Percentiles rank a stretch among this genome's conserved stretches.
phyloP scores from a whole-genome alignment of 2,888 invertebrate species.

The Aspidapion aeneum region DNA sequence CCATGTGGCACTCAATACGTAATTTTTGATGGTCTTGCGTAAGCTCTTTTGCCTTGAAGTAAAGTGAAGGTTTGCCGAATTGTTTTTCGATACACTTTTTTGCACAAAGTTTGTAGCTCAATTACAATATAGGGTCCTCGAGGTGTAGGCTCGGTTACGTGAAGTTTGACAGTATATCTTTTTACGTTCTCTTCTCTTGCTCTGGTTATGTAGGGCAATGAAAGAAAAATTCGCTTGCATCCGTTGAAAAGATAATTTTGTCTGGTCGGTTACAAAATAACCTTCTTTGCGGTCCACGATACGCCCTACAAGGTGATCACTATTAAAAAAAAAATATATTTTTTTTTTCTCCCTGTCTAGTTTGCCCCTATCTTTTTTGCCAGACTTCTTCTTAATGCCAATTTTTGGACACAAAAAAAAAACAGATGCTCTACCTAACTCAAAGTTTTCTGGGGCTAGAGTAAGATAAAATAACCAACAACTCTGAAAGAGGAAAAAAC shows the following conservation, averaged over 20 bases:
- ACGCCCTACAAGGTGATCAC: not conserved
- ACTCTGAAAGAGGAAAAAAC: no score
- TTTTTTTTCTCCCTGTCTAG: no score
- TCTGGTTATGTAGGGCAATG: constrained; percentile 23
- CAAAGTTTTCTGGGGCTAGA: no score
- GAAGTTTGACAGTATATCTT: constrained; percentile 16
- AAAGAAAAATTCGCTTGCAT: constrained; percentile 25
- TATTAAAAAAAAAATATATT: no score
- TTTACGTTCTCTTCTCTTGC: constrained; percentile 24
- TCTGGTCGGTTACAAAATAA: constrained; percentile 26
- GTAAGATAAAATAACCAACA: no score
- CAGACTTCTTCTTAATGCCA: no score
- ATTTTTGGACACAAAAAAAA: no score
- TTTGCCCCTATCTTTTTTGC: no score
- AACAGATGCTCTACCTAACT: no score
- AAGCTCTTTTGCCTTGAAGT: not conserved
- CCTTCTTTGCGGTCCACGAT: constrained; percentile 22
- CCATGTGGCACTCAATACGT: no score
- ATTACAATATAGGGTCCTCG: not conserved
- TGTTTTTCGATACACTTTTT: not conserved
- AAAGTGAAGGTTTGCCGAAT: not conserved
- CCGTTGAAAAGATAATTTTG: constrained; percentile 24
- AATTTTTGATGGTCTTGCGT: no score
- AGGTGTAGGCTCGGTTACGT: not conserved
- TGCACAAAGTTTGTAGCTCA: not conserved